These are phyloP conservation scores for Thalassarche chlororhynchos DNA, from an alignment of 2,113 vertebrate genomes.

Conservation along the genomic window DNA sequence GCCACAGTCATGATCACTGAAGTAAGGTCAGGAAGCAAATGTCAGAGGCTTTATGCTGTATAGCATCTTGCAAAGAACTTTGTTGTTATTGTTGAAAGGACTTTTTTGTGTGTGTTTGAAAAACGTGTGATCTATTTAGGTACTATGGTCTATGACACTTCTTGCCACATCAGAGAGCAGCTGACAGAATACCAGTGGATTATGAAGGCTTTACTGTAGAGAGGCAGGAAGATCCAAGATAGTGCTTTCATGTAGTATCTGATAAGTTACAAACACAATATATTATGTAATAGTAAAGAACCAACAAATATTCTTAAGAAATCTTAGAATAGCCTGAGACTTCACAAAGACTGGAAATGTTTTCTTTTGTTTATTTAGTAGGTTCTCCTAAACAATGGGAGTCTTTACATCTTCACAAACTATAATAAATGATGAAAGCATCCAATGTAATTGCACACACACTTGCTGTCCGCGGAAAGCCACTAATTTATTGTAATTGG, in stretches of 20 bases:
- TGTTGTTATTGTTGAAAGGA: neutral
- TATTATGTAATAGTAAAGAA: neutral
- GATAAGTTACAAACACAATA: neutral
- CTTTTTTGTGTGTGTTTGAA: neutral
- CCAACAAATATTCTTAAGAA: neutral
- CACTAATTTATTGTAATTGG: neutral
- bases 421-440: neutral
- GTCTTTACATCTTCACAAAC: neutral
- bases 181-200: neutral
- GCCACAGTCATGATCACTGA: neutral
- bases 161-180: neutral
- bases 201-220: neutral
- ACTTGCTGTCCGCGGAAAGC: neutral
- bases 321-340: neutral
- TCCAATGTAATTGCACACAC: neutral
- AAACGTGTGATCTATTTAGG: neutral
- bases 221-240: neutral
- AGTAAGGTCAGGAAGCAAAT: neutral
- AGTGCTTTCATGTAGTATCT: neutral
- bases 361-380: neutral
- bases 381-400: neutral
- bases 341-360: neutral
- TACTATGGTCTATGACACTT: fast-evolving
- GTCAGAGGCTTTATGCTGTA: neutral
- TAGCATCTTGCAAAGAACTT: neutral